Evolutionary conservation across 1,140 invertebrate species (phyloP), one percentile per base, ranked within the genome.

Genomic region (Meloidogyne chitwoodi): DNA sequence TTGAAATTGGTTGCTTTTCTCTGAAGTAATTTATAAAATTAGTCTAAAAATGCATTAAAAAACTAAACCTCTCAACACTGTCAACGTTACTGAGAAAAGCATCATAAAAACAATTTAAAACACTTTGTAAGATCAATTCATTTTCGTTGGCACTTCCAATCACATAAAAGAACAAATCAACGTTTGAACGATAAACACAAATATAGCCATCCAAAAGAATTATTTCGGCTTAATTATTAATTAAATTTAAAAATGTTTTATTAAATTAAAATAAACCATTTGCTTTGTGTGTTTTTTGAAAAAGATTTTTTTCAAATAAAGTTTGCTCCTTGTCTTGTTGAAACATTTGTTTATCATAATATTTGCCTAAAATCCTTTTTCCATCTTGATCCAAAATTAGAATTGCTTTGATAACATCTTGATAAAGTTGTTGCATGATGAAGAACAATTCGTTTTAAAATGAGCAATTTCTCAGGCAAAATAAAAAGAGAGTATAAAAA

Each of bases 161-260:
- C 0, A 99, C 95, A 89, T 99, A 99, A 88, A 99, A 98, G 89
- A 95, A 98, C 0, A 99, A 89, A 89, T 99, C 96, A 6, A 99
- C 95, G 89, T 96, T 98, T 82, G 93, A 96, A 85, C 93, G 92
- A 88, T 98, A 99, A 0, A 99, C 93, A 89, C 95, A 96, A 0
- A 95, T 98, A 31, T 98, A 89, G 1, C 96, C 95, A 88, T 99
- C 96, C 76, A 99, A 89, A 93, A 99, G 96, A 68, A 98, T 96
- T 70, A 99, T 96, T 90, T 99, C 96, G 26, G 93, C 93, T 90
- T n/a, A 94, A 93, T 74, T 93, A 92, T 85, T 29, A 56, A n/a
- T 70, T 77, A 64, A 79, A 75, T 77, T 41, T 41, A n/a, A 22
- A 34, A 26, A 64, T 22, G 69, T 64, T 64, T 29, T 75, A 3